phyloP scores from a whole-genome alignment of 2,113 vertebrate species.

The Tetrao urogallus region DNA sequence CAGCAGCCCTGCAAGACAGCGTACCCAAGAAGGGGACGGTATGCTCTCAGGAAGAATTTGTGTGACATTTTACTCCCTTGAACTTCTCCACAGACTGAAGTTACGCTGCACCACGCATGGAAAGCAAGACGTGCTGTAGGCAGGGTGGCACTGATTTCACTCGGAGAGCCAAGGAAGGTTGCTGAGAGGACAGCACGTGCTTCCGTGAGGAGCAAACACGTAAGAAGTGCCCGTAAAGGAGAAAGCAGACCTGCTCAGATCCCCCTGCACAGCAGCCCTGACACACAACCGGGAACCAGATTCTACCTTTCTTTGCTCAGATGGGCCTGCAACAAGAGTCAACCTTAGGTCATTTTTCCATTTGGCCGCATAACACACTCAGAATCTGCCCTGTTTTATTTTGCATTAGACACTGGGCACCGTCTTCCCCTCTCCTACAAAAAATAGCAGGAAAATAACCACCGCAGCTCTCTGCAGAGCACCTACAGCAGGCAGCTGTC shows the following conservation, averaged over 20 bases:
- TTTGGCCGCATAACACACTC: not conserved
- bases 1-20: rapidly evolving
- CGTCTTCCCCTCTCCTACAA: not conserved
- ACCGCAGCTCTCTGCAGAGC: not conserved
- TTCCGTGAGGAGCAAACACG: not conserved
- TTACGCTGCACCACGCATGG: rapidly evolving
- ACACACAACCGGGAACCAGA: not conserved
- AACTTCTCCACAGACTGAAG: not conserved
- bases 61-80: rapidly evolving
- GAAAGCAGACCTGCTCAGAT: not conserved
- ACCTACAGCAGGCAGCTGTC: not conserved
- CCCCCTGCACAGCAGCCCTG: not conserved
- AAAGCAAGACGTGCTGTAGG: not conserved
- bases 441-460: too few species aligned
- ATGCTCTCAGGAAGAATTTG: not conserved
- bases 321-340: not conserved
- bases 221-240: not conserved
- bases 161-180: rapidly evolving
- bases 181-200: not conserved
- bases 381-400: constrained; percentile 11
- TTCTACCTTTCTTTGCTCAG: not conserved
- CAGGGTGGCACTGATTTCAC: not conserved
- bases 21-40: not conserved
- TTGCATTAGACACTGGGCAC: constrained; percentile 9
- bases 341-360: constrained; percentile 7